Percentiles rank a stretch among this genome's conserved stretches.
phyloP scores from a whole-genome alignment of 2,888 invertebrate genomes.

The Cylloceria caligata region DNA sequence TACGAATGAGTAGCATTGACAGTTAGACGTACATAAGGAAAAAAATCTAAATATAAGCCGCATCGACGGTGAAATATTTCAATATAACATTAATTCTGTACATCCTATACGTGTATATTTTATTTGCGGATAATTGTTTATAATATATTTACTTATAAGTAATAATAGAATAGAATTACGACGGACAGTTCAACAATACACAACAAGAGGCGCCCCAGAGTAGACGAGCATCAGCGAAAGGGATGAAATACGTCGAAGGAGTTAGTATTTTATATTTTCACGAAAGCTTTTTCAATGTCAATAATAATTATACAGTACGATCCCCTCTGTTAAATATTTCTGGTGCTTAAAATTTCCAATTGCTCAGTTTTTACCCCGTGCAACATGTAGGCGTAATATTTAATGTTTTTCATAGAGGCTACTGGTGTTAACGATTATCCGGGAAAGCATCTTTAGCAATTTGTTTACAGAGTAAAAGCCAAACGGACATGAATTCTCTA shows the following conservation, averaged over 20 bases:
- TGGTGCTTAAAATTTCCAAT: not conserved
- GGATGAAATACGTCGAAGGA: constrained; percentile 40
- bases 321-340: not conserved
- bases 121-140: constrained; percentile 54
- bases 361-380: not conserved
- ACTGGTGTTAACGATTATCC: constrained; percentile 35
- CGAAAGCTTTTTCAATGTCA: constrained; percentile 15
- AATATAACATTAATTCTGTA: constrained; percentile 24
- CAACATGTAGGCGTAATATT: not conserved
- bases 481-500: constrained; percentile 35
- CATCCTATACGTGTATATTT: constrained; percentile 49
- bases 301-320: not conserved
- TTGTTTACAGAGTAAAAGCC: constrained; percentile 42
- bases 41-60: constrained; percentile 75
- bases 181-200: constrained; percentile 79
- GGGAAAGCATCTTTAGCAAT: constrained; percentile 27
- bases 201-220: constrained; percentile 82
- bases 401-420: not conserved
- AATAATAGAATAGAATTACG: constrained; percentile 28
- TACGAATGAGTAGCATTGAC: not conserved
- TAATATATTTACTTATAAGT: not conserved
- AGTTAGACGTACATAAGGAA: constrained; percentile 38
- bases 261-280: constrained; percentile 35
- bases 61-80: constrained; percentile 68
- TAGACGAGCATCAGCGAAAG: constrained; percentile 68